Evolutionary conservation across 2,888 invertebrate genomes (phyloP).

Genomic region (Petrolisthes cinctipes): DNA sequence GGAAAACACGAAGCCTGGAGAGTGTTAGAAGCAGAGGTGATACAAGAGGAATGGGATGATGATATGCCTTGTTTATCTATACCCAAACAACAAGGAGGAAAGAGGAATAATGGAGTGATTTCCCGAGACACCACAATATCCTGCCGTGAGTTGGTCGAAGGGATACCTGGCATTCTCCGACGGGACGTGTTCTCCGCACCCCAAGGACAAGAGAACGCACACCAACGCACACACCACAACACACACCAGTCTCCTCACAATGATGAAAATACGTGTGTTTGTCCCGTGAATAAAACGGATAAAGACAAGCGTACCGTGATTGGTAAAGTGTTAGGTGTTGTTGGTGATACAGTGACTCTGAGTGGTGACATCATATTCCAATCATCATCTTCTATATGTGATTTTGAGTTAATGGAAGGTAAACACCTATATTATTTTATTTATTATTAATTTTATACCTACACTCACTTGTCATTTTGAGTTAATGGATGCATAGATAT

Average conservation of each 20-base stretch:
- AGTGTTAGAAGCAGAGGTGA: conserved; percentile 7
- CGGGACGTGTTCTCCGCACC: conserved; percentile 25
- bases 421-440: background rate
- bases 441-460: background rate
- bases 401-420: conserved; percentile 31
- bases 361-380: conserved; percentile 8
- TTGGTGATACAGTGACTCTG: conserved; percentile 37
- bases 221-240: no score
- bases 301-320: conserved; percentile 9
- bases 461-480: background rate
- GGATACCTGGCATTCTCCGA: conserved; percentile 32
- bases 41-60: conserved; percentile 38
- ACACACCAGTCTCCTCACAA: no score
- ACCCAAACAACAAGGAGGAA: background rate
- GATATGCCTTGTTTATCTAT: no score
- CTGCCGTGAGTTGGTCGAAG: conserved; percentile 12
- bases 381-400: background rate
- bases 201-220: background rate
- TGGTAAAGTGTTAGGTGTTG: conserved; percentile 24
- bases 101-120: background rate
- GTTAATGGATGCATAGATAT: background rate
- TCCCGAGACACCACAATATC: background rate
- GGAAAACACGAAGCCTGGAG: conserved; percentile 42
- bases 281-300: no score
- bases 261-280: no score